These are phyloP conservation scores for Thermophis baileyi DNA, from an alignment of 2,113 vertebrate genomes.

Conservation along the genomic window DNA sequence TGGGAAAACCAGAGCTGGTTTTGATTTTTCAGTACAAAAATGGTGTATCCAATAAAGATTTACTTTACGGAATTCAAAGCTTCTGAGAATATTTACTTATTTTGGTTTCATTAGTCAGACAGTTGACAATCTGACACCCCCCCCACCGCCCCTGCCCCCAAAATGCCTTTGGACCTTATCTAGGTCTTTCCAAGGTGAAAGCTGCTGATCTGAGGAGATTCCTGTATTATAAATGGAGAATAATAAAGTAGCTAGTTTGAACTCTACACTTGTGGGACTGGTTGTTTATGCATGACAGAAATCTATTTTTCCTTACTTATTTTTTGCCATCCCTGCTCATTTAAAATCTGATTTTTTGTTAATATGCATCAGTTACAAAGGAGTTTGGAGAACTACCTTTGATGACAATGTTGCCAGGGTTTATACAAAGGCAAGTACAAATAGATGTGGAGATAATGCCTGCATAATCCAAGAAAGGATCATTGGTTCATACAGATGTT, in stretches of 20 bases:
- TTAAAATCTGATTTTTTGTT: conserved; percentile 37
- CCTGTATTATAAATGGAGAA: not conserved
- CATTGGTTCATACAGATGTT: not conserved
- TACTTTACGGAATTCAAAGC: too few species aligned
- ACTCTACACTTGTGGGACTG: not conserved
- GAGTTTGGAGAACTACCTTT: conserved; percentile 17
- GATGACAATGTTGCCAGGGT: not conserved
- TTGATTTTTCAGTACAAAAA: too few species aligned
- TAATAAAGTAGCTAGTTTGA: not conserved
- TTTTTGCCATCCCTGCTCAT: conserved; percentile 30
- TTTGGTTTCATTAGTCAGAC: too few species aligned
- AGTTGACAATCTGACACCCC: not conserved
- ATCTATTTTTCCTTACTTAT: conserved; percentile 27
- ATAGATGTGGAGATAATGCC: not conserved
- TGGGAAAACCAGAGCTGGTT: too few species aligned
- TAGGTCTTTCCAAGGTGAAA: not conserved
- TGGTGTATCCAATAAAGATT: too few species aligned
- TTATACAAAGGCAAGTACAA: not conserved
- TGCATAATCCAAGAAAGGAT: not conserved
- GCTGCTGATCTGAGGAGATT: not conserved
- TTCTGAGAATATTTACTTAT: too few species aligned
- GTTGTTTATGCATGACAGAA: not conserved
- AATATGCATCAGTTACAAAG: conserved; percentile 28
- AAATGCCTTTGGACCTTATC: not conserved
- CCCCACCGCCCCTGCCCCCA: too few species aligned